Evolutionary conservation across 2,113 vertebrate species (phyloP).

Genomic region (Sitta europaea): DNA sequence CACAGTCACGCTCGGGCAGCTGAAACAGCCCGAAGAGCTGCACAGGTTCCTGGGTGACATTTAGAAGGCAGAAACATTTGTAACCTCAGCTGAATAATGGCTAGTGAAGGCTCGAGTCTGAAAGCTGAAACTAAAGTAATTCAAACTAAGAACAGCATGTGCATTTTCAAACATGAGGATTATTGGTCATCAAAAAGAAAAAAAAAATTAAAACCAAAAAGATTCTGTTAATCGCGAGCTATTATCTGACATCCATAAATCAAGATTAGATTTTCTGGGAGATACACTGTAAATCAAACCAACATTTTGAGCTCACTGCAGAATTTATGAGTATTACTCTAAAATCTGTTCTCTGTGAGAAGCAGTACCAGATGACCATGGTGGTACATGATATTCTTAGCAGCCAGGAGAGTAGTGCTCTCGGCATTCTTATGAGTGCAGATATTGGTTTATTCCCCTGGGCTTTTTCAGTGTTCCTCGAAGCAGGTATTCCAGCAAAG

Average conservation of each 20-base stretch:
- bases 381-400: background rate
- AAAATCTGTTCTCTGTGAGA: background rate
- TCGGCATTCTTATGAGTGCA: background rate
- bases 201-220: background rate
- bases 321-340: background rate
- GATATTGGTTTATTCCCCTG: background rate
- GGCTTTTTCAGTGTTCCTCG: background rate
- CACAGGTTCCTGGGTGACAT: background rate
- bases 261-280: background rate
- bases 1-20: background rate
- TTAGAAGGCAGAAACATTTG: background rate
- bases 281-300: background rate
- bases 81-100: background rate
- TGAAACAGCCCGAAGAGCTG: background rate
- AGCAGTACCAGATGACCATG: background rate
- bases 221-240: accelerated
- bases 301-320: background rate
- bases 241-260: background rate
- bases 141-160: background rate
- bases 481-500: background rate
- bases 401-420: background rate
- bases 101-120: accelerated
- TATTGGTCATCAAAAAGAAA: background rate
- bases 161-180: background rate
- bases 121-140: background rate